These are phyloP conservation scores for Dendrocincla fuliginosa DNA, from an alignment of 2,797 vertebrate genomes.

Conservation along the genomic window DNA sequence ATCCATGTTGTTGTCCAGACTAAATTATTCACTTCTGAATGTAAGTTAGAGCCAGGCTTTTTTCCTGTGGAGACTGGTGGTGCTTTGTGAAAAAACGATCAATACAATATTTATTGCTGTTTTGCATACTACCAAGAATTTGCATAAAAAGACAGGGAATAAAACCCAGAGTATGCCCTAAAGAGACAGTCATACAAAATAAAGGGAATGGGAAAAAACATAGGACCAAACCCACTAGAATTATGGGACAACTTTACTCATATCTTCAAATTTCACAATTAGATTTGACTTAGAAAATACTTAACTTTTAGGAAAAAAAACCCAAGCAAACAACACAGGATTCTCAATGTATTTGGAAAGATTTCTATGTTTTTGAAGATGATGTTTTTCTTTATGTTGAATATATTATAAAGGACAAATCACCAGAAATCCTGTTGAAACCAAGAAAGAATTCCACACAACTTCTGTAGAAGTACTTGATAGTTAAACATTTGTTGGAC, in stretches of 20 bases:
- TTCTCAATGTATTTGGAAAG: background rate
- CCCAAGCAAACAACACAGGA: too few species aligned
- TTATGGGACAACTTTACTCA: background rate
- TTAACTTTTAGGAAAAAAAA: background rate
- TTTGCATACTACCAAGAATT: background rate
- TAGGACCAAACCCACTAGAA: background rate
- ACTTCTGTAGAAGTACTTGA: background rate
- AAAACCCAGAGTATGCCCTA: rapidly evolving
- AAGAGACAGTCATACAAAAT: background rate
- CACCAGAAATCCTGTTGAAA: background rate
- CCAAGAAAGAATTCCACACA: background rate
- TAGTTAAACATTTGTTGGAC: background rate
- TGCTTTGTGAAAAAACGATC: background rate
- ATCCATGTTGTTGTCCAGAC: background rate
- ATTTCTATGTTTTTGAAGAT: background rate
- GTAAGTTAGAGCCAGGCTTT: background rate
- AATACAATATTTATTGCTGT: background rate
- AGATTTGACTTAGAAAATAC: background rate
- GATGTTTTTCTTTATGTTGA: background rate
- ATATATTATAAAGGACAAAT: background rate
- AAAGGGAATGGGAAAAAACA: background rate
- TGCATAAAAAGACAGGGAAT: background rate
- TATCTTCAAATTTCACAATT: background rate
- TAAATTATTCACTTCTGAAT: background rate
- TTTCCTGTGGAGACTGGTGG: background rate